Conservation (phyloP, 2,797 vertebrate genomes). For the Acipenser ruthenus region DNA sequence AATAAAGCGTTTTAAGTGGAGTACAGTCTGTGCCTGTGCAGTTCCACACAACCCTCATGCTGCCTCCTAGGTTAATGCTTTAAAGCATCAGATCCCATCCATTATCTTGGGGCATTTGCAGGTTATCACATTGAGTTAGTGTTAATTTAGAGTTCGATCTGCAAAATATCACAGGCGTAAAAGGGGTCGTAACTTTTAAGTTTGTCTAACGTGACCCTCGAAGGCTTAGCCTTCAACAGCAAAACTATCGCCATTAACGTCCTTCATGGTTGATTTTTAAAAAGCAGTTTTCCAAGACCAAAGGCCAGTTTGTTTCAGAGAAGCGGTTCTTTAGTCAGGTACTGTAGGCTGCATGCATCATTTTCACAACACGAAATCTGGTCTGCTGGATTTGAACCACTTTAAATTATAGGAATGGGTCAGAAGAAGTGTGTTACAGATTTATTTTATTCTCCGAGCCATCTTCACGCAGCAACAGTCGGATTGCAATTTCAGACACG, state of each 20-base stretch:
- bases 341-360: conserved; percentile 4
- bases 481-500: conserved; percentile 24
- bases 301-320: not conserved
- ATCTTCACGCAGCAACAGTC: not conserved
- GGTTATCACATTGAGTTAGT: too few species aligned
- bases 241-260: conserved; percentile 20
- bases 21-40: too few species aligned
- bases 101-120: too few species aligned
- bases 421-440: not conserved
- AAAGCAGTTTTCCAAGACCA: not conserved
- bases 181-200: too few species aligned
- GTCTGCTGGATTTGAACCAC: not conserved
- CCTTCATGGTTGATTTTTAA: conserved; percentile 5
- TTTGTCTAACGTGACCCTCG: not conserved
- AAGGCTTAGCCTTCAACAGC: not conserved
- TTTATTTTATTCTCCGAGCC: not conserved
- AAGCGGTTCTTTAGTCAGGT: conserved; percentile 10
- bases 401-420: not conserved
- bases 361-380: not conserved
- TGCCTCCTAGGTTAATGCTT: too few species aligned
- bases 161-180: too few species aligned
- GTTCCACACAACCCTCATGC: too few species aligned
- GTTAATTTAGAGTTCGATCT: too few species aligned
- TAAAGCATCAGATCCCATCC: too few species aligned
- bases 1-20: too few species aligned